A percentile compares a stretch with the other conserved stretches of the same genome.
These are phyloP conservation scores for Loripinus fragilis DNA, from an alignment of 2,888 invertebrate species.

Conservation along the genomic window DNA sequence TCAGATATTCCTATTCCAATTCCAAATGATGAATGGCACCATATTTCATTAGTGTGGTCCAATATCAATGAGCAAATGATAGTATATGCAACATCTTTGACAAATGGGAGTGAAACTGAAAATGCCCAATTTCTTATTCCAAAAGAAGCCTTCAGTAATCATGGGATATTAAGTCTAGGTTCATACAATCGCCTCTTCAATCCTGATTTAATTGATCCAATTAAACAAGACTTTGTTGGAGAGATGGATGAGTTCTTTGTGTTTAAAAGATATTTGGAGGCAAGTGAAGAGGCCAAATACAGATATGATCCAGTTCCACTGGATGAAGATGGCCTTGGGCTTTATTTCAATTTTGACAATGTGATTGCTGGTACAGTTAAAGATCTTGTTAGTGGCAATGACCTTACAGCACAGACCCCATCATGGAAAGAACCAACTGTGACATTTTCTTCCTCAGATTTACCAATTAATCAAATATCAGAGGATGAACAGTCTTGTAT, in stretches of 20 bases:
- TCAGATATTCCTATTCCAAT: neutral
- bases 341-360: too few relatives aligned
- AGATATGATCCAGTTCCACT: neutral
- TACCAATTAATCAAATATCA: too few relatives aligned
- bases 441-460: too few relatives aligned
- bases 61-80: neutral
- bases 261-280: neutral
- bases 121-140: conserved; percentile 25
- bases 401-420: too few relatives aligned
- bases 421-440: too few relatives aligned
- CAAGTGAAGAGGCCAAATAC: neutral
- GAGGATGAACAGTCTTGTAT: too few relatives aligned
- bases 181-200: conserved; percentile 52
- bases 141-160: conserved; percentile 46
- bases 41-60: neutral
- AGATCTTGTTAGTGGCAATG: too few relatives aligned
- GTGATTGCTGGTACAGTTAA: too few relatives aligned
- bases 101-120: neutral
- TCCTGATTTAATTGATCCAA: conserved; percentile 18
- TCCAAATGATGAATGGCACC: neutral
- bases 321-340: neutral
- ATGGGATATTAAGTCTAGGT: conserved; percentile 66
- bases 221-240: conserved; percentile 5
- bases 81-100: neutral
- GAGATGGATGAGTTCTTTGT: conserved; percentile 10